A percentile compares a stretch with the other conserved stretches of the same genome.
These are phyloP conservation scores for Hycleus phaleratus DNA, from an alignment of 1,140 invertebrate genomes.

Conservation along the genomic window DNA sequence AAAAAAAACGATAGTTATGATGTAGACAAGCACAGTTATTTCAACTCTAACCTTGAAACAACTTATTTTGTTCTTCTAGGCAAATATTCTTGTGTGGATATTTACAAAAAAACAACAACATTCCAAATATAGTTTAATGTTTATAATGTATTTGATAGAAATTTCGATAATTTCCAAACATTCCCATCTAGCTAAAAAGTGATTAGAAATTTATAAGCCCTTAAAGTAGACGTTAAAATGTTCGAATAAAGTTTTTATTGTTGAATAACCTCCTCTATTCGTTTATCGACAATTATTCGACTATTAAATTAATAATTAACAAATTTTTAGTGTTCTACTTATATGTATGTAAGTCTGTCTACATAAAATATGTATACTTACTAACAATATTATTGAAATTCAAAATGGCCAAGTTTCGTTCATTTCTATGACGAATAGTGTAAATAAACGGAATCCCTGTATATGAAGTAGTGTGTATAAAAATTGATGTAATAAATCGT, in stretches of 20 bases:
- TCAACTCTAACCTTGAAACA: slow-evolving; percentile 15
- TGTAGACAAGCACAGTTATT: slow-evolving; percentile 14
- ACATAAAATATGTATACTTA: too few relatives aligned
- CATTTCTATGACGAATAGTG: slow-evolving; percentile 5
- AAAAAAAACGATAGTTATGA: slow-evolving; percentile 3
- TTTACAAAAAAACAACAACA: slow-evolving; percentile 12
- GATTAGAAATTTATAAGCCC: slow-evolving; percentile 8
- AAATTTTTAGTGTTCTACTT: too few relatives aligned
- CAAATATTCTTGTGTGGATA: slow-evolving; percentile 11
- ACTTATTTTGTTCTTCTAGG: slow-evolving; percentile 10
- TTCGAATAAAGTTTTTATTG: slow-evolving; percentile 10
- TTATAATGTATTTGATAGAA: not conserved
- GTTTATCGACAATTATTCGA: slow-evolving; percentile 2
- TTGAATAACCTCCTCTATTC: slow-evolving; percentile 1
- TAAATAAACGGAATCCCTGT: slow-evolving; percentile 3
- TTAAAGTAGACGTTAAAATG: slow-evolving; percentile 6
- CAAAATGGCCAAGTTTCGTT: too few relatives aligned
- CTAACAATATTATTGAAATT: slow-evolving; percentile 3
- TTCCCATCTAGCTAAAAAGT: slow-evolving; percentile 1
- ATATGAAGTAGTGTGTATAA: slow-evolving; percentile 14
- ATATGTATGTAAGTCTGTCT: too few relatives aligned
- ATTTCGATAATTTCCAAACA: slow-evolving; percentile 10
- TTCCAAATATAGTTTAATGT: slow-evolving; percentile 7
- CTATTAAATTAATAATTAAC: slow-evolving; percentile 5
- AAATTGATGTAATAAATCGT: slow-evolving; percentile 21